phyloP scores from a whole-genome alignment of 2,888 invertebrate genomes.

The Mythimna ferrago region DNA sequence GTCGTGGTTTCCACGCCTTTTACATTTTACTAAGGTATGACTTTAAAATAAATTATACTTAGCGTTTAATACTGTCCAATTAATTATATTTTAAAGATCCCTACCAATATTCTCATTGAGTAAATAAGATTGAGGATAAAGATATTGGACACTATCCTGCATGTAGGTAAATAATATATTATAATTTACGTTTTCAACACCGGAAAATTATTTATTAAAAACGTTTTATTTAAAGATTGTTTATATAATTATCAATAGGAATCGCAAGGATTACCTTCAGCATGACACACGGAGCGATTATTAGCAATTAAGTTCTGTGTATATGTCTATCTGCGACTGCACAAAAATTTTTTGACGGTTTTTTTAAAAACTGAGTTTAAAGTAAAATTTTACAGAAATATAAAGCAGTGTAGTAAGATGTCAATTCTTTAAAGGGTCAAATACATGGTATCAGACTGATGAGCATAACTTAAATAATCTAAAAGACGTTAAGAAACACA shows the following conservation, averaged over 20 bases:
- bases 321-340: too few relatives aligned
- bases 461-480: background rate
- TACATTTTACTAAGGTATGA: slow-evolving; percentile 58
- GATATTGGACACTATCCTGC: background rate
- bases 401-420: background rate
- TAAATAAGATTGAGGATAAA: background rate
- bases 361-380: too few relatives aligned
- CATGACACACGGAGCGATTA: too few relatives aligned
- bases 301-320: too few relatives aligned
- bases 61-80: background rate
- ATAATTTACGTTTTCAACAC: slow-evolving; percentile 2
- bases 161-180: background rate
- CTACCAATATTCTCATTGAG: background rate
- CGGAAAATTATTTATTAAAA: background rate
- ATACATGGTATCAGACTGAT: background rate
- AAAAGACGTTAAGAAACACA: background rate
- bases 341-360: too few relatives aligned
- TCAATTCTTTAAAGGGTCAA: background rate
- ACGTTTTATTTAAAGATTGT: too few relatives aligned
- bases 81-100: background rate
- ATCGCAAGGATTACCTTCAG: too few relatives aligned
- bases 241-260: too few relatives aligned
- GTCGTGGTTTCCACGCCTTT: slow-evolving; percentile 27
- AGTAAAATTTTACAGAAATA: background rate
- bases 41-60: background rate